Evolutionary conservation across 2,888 invertebrate genomes (phyloP).

Genomic region (Lithophane leautieri): DNA sequence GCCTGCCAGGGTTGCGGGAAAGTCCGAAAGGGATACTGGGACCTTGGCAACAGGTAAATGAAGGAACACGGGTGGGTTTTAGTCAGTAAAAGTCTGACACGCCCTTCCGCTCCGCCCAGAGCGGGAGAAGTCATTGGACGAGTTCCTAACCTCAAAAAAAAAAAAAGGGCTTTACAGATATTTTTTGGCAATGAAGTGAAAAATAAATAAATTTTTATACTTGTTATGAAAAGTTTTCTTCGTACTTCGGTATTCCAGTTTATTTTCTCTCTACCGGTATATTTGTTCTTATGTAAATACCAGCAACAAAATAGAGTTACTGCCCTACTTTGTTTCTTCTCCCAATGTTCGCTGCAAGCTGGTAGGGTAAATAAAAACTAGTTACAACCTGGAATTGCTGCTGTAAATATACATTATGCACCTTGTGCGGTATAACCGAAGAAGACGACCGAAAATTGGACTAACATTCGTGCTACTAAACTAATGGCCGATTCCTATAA

Average conservation of each 20-base stretch:
- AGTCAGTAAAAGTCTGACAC: too few species aligned
- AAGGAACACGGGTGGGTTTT: too few species aligned
- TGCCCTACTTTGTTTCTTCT: constrained; percentile 19
- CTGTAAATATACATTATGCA: constrained; percentile 6
- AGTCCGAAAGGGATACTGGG: too few species aligned
- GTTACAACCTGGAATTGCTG: constrained; percentile 32
- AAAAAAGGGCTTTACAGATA: too few species aligned
- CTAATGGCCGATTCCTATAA: neutral
- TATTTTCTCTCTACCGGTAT: neutral
- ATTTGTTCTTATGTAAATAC: constrained; percentile 32
- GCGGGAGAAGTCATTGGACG: too few species aligned
- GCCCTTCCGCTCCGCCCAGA: too few species aligned
- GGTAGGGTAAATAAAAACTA: constrained; percentile 26
- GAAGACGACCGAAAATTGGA: neutral
- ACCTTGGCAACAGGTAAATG: too few species aligned
- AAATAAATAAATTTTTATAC: neutral
- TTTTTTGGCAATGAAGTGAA: too few species aligned
- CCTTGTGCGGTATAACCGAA: neutral
- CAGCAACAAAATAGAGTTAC: constrained; percentile 29
- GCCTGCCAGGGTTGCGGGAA: too few species aligned
- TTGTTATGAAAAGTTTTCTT: neutral
- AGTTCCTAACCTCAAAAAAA: too few species aligned
- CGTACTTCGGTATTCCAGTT: neutral
- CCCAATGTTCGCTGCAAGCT: constrained; percentile 8
- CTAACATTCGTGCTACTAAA: neutral